phyloP scores from a whole-genome alignment of 2,113 vertebrate species.

The Bufo bufo region DNA sequence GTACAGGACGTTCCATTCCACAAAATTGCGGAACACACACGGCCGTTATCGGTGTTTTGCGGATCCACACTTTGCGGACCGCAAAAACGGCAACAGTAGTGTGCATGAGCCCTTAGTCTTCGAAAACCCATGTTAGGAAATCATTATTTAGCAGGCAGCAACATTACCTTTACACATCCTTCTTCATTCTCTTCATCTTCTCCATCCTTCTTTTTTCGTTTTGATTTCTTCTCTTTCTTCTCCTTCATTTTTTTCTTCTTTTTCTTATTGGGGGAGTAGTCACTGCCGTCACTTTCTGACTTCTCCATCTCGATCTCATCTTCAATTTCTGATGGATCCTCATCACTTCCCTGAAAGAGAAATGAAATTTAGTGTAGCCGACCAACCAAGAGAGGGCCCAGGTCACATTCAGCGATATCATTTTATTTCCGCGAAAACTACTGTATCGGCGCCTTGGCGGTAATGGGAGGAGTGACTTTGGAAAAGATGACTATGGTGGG shows the following conservation, averaged over 20 bases:
- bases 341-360: slow-evolving; percentile 75
- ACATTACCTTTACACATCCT: slow-evolving; percentile 79
- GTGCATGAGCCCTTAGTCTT: too few species aligned
- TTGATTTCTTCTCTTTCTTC: slow-evolving; percentile 91
- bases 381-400: not conserved
- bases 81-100: too few species aligned
- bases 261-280: slow-evolving; percentile 89
- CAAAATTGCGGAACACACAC: too few species aligned
- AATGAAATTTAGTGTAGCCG: not conserved
- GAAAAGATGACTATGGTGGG: too few species aligned
- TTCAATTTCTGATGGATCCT: slow-evolving; percentile 85
- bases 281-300: slow-evolving; percentile 90
- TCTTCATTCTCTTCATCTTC: slow-evolving; percentile 88
- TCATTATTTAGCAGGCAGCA: not conserved
- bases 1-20: too few species aligned
- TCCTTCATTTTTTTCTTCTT: slow-evolving; percentile 95
- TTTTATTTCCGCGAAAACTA: not conserved
- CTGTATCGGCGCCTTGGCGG: not conserved
- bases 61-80: too few species aligned
- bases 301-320: slow-evolving; percentile 78
- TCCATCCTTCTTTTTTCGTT: slow-evolving; percentile 88
- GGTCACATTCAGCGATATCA: not conserved
- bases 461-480: too few species aligned
- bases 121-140: not conserved
- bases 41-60: too few species aligned